These are phyloP conservation scores for Rhabdomys dilectus DNA, from an alignment of 2,113 vertebrate genomes.

Conservation along the genomic window DNA sequence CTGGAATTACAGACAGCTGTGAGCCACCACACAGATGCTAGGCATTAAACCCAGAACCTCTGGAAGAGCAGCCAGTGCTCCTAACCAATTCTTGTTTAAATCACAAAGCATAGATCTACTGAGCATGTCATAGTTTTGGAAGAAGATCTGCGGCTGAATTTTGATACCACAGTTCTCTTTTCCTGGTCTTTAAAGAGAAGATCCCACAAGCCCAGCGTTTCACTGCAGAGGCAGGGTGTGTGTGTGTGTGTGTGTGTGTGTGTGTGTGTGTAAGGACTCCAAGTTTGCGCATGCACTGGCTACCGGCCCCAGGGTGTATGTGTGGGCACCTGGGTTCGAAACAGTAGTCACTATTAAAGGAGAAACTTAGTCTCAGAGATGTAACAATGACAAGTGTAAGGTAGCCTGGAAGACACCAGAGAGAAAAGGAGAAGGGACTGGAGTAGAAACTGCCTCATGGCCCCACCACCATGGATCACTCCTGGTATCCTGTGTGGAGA, in stretches of 20 bases:
- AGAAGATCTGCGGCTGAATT: not conserved
- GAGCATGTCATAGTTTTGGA: not conserved
- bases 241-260: no score
- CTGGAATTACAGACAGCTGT: not conserved
- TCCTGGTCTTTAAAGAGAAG: not conserved
- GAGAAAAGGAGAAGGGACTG: not conserved
- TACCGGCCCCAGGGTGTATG: accelerated
- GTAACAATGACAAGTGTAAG: accelerated
- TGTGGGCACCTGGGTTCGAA: not conserved
- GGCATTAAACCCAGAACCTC: not conserved
- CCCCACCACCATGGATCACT: no score
- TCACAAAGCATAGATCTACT: not conserved
- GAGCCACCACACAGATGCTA: not conserved
- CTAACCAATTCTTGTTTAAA: slow-evolving; percentile 5
- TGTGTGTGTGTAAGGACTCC: not conserved
- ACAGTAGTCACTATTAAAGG: not conserved
- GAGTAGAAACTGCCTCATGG: not conserved
- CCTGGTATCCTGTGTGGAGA: not conserved
- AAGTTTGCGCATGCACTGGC: no score
- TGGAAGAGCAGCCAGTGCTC: not conserved
- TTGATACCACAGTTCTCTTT: not conserved
- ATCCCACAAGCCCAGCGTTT: not conserved
- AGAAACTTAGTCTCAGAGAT: not conserved
- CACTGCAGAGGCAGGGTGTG: not conserved
- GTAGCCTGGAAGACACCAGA: not conserved